These are phyloP conservation scores for Gavialis gangeticus DNA, from an alignment of 2,113 vertebrate species.

Conservation along the genomic window DNA sequence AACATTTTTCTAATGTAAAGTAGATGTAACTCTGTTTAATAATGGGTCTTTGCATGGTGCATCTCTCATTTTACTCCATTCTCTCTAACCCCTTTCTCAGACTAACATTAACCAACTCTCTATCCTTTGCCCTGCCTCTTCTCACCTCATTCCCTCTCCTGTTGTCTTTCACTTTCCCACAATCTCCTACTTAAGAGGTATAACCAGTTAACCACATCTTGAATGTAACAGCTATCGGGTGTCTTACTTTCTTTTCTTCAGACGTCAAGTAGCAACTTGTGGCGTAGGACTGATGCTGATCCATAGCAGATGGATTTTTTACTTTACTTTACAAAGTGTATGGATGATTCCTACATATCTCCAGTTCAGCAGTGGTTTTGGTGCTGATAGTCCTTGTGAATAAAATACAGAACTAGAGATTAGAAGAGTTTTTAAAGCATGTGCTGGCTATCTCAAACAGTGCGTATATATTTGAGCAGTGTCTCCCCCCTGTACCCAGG, in stretches of 20 bases:
- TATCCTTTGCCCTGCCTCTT: background rate
- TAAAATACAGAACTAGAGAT: background rate
- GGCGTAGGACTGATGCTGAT: background rate
- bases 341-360: background rate
- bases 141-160: background rate
- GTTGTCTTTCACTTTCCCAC: background rate
- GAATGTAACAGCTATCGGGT: no score
- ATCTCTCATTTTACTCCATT: background rate
- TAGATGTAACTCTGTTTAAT: background rate
- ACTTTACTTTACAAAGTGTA: background rate
- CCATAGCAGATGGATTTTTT: background rate
- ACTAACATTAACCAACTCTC: background rate
- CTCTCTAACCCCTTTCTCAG: background rate
- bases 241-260: background rate
- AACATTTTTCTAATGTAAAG: background rate
- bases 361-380: background rate
- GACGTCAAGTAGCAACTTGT: background rate
- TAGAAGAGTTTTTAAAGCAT: background rate
- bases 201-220: no score
- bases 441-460: background rate
- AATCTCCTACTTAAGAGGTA: no score
- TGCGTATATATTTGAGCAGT: background rate
- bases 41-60: no score
- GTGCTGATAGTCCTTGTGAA: background rate
- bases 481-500: background rate